These are phyloP conservation scores for Oostethus manadensis DNA, from an alignment of 2,113 vertebrate genomes.

Conservation along the genomic window DNA sequence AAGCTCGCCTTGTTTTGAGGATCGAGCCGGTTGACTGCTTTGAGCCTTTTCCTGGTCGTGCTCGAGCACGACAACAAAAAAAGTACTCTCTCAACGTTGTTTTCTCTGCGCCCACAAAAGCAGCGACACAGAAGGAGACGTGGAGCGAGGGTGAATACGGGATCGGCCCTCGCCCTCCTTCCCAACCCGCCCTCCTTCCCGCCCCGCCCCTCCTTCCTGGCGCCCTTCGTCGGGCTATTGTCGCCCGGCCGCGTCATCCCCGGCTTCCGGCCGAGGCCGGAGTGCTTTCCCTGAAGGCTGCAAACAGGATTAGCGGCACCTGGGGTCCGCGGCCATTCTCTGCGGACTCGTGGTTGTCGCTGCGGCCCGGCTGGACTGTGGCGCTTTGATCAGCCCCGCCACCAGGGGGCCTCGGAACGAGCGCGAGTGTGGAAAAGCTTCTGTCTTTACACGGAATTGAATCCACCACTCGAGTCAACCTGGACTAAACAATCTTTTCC, in stretches of 20 bases:
- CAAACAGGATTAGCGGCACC: slow-evolving; percentile 77
- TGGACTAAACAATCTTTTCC: slow-evolving; percentile 25
- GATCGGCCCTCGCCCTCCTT: slow-evolving; percentile 35
- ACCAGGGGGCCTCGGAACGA: slow-evolving; percentile 68
- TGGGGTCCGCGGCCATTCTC: slow-evolving; percentile 62
- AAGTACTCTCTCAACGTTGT: slow-evolving; percentile 18
- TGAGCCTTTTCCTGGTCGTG: slow-evolving; percentile 29
- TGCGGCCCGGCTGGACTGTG: slow-evolving; percentile 64
- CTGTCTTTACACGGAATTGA: slow-evolving; percentile 63
- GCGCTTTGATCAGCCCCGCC: slow-evolving; percentile 75
- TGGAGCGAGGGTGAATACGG: slow-evolving; percentile 54
- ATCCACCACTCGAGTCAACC: slow-evolving; percentile 51
- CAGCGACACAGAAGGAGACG: slow-evolving; percentile 42
- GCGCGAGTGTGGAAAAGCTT: slow-evolving; percentile 35
- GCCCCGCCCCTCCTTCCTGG: slow-evolving; percentile 38
- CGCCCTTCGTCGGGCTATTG: slow-evolving; percentile 58
- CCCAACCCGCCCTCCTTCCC: slow-evolving; percentile 47
- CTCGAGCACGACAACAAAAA: slow-evolving; percentile 15
- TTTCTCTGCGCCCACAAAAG: slow-evolving; percentile 43
- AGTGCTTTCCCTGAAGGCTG: slow-evolving; percentile 58
- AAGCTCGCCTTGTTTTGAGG: background rate
- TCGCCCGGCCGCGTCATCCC: slow-evolving; percentile 41
- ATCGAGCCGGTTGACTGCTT: slow-evolving; percentile 8
- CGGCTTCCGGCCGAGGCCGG: slow-evolving; percentile 64
- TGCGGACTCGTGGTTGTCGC: slow-evolving; percentile 68